Conservation (phyloP, 2,797 vertebrate species). For the Pseudochromis fuscus region DNA sequence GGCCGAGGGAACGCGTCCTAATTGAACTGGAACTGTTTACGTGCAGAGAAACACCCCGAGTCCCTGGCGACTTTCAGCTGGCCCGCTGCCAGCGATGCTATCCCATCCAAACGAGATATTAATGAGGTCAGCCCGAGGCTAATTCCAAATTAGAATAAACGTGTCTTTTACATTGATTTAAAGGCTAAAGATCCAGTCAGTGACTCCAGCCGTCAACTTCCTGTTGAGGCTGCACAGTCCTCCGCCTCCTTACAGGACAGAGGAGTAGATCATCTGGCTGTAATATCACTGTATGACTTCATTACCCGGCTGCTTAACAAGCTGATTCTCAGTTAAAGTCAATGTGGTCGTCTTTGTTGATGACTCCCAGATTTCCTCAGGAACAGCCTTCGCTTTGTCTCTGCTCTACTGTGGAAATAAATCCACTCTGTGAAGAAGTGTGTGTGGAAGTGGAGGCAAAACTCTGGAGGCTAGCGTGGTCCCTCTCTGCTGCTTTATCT, state of each 20-base stretch:
- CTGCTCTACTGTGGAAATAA: not conserved
- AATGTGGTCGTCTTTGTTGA: not conserved
- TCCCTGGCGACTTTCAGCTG: constrained; percentile 10
- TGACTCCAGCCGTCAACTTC: not conserved
- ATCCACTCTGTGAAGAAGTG: not conserved
- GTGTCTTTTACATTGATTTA: constrained; percentile 15
- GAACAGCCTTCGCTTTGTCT: constrained; percentile 5
- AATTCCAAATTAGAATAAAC: constrained; percentile 38
- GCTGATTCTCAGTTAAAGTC: not conserved
- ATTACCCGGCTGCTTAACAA: not conserved
- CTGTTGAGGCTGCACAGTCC: no score
- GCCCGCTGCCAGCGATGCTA: constrained; percentile 14
- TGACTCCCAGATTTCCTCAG: not conserved
- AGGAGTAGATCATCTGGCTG: not conserved
- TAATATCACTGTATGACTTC: not conserved
- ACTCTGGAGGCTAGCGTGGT: not conserved
- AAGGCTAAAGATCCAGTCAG: not conserved
- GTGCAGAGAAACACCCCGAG: not conserved
- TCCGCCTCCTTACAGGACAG: not conserved
- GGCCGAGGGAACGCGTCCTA: constrained; percentile 8
- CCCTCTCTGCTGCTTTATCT: not conserved
- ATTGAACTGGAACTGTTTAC: not conserved
- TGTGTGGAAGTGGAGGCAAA: not conserved
- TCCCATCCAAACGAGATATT: constrained; percentile 20
- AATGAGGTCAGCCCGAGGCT: constrained; percentile 35